These are phyloP conservation scores for Tetrao urogallus DNA, from an alignment of 2,113 vertebrate species.

Conservation along the genomic window DNA sequence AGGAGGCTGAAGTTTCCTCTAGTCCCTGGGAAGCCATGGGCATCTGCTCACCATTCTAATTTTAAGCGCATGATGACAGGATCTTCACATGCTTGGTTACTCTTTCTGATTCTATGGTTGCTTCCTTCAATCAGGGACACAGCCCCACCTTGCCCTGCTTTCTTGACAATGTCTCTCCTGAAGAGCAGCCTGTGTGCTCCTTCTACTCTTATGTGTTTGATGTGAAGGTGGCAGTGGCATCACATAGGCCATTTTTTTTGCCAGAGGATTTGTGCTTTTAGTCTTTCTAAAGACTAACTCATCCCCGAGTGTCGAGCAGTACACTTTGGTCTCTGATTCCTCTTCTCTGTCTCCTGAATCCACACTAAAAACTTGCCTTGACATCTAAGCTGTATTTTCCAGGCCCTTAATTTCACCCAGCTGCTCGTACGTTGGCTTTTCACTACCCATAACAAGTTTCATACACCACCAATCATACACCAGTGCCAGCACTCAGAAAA, in stretches of 20 bases:
- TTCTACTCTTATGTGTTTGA: background rate
- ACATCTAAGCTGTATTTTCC: background rate
- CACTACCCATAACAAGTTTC: background rate
- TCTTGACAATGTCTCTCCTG: fast-evolving
- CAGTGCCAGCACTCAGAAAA: background rate
- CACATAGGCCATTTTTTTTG: background rate
- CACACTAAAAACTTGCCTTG: background rate
- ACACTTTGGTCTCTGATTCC: background rate
- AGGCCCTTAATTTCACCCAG: background rate
- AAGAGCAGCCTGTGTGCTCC: no score
- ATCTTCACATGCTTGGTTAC: background rate
- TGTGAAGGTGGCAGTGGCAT: background rate
- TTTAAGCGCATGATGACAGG: background rate
- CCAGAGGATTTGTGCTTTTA: background rate
- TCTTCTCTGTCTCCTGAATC: background rate
- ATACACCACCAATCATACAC: background rate
- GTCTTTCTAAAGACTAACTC: background rate
- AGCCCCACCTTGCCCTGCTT: fast-evolving
- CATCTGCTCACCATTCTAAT: background rate
- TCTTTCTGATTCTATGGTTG: background rate
- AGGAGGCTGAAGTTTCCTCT: background rate
- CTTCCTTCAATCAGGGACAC: background rate
- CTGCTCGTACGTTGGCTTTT: background rate
- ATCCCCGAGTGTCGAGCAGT: background rate
- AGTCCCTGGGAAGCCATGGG: background rate